Percentiles rank a stretch among this genome's conserved stretches.
Evolutionary conservation across 2,113 vertebrate species (phyloP).

Genomic region (Tragelaphus imberbis): DNA sequence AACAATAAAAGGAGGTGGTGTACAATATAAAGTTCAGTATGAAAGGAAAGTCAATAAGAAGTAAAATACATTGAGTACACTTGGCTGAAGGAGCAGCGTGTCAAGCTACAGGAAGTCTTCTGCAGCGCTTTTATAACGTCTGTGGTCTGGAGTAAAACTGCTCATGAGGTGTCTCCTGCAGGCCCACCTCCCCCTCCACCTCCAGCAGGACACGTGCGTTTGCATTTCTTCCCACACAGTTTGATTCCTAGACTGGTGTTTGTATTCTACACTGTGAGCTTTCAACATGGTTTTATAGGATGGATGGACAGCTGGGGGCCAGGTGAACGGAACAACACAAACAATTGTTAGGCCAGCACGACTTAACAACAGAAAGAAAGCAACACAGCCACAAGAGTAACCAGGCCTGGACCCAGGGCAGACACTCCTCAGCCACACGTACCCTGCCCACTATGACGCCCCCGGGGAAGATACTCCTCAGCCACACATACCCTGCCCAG

Average conservation of each 20-base stretch:
- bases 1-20: conserved; percentile 39
- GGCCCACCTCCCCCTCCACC: neutral
- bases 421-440: neutral
- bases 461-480: too few species aligned
- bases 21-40: neutral
- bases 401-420: conserved; percentile 12
- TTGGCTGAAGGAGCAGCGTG: conserved; percentile 35
- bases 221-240: neutral
- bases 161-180: neutral
- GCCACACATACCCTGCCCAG: too few species aligned
- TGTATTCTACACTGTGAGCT: conserved; percentile 44
- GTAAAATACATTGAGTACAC: conserved; percentile 14
- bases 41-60: conserved; percentile 27
- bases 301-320: conserved; percentile 38
- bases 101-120: conserved; percentile 57
- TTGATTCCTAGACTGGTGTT: conserved; percentile 21
- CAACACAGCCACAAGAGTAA: neutral
- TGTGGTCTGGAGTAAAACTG: conserved; percentile 46
- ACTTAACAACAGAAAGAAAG: neutral
- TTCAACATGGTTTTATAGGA: conserved; percentile 57
- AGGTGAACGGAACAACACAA: conserved; percentile 34
- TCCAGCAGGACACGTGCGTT: neutral
- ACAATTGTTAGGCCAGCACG: conserved; percentile 4
- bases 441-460: too few species aligned
- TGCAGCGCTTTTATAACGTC: conserved; percentile 58